Evolutionary conservation across 2,888 invertebrate genomes (phyloP).

Genomic region (Agrotis segetum): DNA sequence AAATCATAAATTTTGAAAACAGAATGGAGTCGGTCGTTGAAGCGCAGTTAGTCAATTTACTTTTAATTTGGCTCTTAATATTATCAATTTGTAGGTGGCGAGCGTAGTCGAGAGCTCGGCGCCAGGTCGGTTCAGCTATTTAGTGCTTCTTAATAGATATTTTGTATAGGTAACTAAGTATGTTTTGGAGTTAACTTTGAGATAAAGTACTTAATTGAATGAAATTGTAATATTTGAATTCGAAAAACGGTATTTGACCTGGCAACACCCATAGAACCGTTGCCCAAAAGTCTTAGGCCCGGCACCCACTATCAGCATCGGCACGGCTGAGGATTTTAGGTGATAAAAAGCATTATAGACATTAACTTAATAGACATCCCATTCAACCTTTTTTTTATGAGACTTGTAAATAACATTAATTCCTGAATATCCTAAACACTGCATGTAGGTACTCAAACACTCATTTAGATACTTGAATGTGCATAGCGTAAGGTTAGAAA

Average conservation of each 20-base stretch:
- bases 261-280: background rate
- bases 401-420: no score
- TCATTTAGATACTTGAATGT: background rate
- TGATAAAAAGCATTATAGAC: no score
- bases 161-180: slow-evolving; percentile 39
- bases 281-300: background rate
- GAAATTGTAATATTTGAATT: background rate
- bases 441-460: no score
- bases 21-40: background rate
- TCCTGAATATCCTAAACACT: no score
- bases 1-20: slow-evolving; percentile 15
- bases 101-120: slow-evolving; percentile 9
- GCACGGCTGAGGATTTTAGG: no score
- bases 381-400: no score
- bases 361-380: no score
- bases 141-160: slow-evolving; percentile 42
- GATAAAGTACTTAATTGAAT: background rate
- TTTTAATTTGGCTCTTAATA: slow-evolving; percentile 56
- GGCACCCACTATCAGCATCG: no score
- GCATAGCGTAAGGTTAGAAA: background rate
- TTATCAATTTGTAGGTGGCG: slow-evolving; percentile 46
- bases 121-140: background rate
- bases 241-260: background rate
- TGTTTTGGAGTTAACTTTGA: slow-evolving; percentile 10
- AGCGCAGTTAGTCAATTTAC: slow-evolving; percentile 39